Evolutionary conservation across 2,888 invertebrate genomes (phyloP).

Genomic region (Chalcis sispes): DNA sequence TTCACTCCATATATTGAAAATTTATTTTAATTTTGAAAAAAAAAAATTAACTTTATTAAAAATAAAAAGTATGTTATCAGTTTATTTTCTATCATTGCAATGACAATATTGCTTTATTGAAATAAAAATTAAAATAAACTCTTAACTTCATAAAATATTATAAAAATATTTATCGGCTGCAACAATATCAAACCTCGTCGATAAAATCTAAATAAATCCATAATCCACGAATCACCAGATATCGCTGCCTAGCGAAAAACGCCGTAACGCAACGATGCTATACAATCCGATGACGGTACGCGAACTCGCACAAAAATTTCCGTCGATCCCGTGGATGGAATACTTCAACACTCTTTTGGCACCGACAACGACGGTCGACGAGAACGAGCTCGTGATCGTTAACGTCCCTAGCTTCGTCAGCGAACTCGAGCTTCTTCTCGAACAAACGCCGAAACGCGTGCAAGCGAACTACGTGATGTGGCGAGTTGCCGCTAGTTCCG

Average conservation of each 20-base stretch:
- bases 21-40: too few relatives aligned
- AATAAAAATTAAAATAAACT: too few relatives aligned
- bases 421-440: slow-evolving; percentile 82
- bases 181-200: too few relatives aligned
- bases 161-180: neutral
- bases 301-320: slow-evolving; percentile 85
- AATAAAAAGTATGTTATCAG: too few relatives aligned
- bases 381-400: slow-evolving; percentile 88
- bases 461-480: slow-evolving; percentile 95
- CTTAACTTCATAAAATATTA: neutral
- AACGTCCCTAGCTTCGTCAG: slow-evolving; percentile 89
- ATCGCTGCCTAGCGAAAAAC: slow-evolving; percentile 86
- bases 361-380: slow-evolving; percentile 79
- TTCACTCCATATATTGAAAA: too few relatives aligned
- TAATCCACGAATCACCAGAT: slow-evolving; percentile 59
- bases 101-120: too few relatives aligned
- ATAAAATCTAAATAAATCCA: too few relatives aligned
- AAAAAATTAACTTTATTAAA: too few relatives aligned
- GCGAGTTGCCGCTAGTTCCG: slow-evolving; percentile 89
- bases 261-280: slow-evolving; percentile 90
- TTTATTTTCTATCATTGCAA: too few relatives aligned
- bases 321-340: slow-evolving; percentile 87
- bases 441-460: slow-evolving; percentile 80
- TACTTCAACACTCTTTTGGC: slow-evolving; percentile 90
- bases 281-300: slow-evolving; percentile 94